Evolutionary conservation across 2,797 vertebrate genomes (phyloP).

Genomic region (Amazona ochrocephala): DNA sequence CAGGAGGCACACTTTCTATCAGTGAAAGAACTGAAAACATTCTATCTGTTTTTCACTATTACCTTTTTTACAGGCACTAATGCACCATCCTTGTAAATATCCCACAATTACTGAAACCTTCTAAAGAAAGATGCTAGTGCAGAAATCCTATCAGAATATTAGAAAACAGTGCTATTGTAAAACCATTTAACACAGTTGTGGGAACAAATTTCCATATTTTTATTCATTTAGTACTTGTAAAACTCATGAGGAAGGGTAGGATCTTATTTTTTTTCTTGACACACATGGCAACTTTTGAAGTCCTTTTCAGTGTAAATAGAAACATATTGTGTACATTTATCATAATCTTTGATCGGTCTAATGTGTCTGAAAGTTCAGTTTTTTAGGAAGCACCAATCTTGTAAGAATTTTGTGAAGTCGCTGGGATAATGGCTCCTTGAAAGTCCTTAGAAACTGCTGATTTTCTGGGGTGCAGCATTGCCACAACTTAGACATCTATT

Average conservation of each 20-base stretch:
- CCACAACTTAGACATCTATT: neutral
- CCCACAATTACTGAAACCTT: too few species aligned
- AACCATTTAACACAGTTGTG: neutral
- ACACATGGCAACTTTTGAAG: neutral
- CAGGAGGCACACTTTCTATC: neutral
- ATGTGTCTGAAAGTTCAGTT: neutral
- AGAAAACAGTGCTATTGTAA: neutral
- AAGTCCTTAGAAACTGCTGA: neutral
- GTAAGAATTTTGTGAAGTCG: neutral
- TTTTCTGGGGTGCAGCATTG: neutral
- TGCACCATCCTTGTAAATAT: neutral
- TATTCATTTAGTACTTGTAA: neutral
- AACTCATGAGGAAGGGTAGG: neutral
- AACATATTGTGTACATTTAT: fast-evolving
- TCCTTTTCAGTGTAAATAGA: neutral
- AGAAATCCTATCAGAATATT: neutral
- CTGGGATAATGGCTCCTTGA: neutral
- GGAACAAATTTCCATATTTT: neutral
- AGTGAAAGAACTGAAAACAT: neutral
- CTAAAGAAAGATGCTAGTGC: neutral
- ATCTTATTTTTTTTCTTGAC: too few species aligned
- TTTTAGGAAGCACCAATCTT: neutral
- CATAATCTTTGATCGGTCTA: neutral
- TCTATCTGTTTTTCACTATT: neutral
- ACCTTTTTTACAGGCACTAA: neutral